Base-by-base conservation (phyloP, 2,888 invertebrate species). In the Gerris lacustris region DNA sequence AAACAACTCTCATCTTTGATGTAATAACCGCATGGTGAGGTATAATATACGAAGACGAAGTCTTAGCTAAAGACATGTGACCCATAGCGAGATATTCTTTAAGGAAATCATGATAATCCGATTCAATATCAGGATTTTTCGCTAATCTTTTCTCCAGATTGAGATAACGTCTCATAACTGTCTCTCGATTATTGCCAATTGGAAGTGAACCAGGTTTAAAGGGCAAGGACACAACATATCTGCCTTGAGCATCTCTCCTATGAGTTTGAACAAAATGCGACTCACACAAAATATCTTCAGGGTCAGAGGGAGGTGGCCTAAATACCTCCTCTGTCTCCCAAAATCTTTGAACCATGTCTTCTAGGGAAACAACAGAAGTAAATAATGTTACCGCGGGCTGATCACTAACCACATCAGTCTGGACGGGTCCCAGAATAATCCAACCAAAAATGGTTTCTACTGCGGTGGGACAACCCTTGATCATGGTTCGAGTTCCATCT, bases 11-110 rank as follows among this genome's bases (percentile, higher is more conserved):
- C 0, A 78, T n/a, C 63, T 77, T 78, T 0, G 77, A 77, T 0
- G 77, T 78, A 7, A 76, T 73, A 64, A 77, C 77, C 6, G 72
- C 71, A 6, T 76, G 67, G 31, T 77, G 77, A 0, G 78, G 68
- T 0, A 81, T 79, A 0, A 77, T 76, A 69, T 79, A 79, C 74
- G 80, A 80, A 47, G 78, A 62, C 5, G 9, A 5, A 78, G 44
- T 63, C 11, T 43, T 4, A 43, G 69, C 43, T 31, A n/a, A n/a
- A 6, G 69, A 62, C 69, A 69, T 69, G 63, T 69, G 62, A 7
- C 69, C 69, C 6, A 69, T 9, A 63, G 55, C 15, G 18, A 62
- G 6, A 18, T 69, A 69, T 44, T 69, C 63, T 55, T 31, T 15
- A 43, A 55, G n/a, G 43, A 68, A 68, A 47, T 11, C 11, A 47